Evolutionary conservation across 2,888 invertebrate species (phyloP), one percentile per base, ranked within the genome.

Genomic region (Platycheirus rosarum): DNA sequence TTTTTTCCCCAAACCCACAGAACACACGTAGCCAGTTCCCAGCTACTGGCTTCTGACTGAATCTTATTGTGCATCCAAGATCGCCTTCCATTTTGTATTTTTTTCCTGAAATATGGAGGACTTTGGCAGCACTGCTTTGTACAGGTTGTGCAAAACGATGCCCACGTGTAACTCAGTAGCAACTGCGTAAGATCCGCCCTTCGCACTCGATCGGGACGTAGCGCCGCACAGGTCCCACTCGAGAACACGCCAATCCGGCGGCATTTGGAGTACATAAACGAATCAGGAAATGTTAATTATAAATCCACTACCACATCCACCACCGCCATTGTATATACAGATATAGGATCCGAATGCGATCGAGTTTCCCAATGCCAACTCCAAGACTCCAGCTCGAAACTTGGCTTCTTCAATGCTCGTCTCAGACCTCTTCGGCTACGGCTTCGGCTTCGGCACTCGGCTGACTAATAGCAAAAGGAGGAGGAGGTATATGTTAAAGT

Each of bases 261-360:
- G 82, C 71, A 82, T 62, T 68, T 55, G 44, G 44, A 63, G 66
- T 82, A 77, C 68, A 82, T 82, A 82, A 82, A 73, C 71, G 82
- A 68, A 82, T 82, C 77, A 82, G 82, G 82, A 82, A 82, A 82
- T 82, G 82, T 82, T 71, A 82, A 82, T 82, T 82, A 73, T 77
- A 82, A 71, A 55, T 68, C 68, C 71, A 60, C 71, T 40, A 65
- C 29, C 40, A 82, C 66, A 23, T 6, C 44, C 16, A 40, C 13
- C 20, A 23, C 23, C 16, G 16, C 14, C 26, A 20, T 4, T 18
- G 23, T 23, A 23, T n/a, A 42, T 23, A n/a, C 26, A 23, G 23
- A 60, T 65, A 32, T 65, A 70, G 32, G 40, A 40, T 37, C 13
- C 26, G 40, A 42, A 35, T 57, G 57, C 60, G 80, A 80, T 80